These are phyloP conservation scores for Ambastaia sidthimunki DNA, from an alignment of 2,797 vertebrate genomes.

Conservation along the genomic window DNA sequence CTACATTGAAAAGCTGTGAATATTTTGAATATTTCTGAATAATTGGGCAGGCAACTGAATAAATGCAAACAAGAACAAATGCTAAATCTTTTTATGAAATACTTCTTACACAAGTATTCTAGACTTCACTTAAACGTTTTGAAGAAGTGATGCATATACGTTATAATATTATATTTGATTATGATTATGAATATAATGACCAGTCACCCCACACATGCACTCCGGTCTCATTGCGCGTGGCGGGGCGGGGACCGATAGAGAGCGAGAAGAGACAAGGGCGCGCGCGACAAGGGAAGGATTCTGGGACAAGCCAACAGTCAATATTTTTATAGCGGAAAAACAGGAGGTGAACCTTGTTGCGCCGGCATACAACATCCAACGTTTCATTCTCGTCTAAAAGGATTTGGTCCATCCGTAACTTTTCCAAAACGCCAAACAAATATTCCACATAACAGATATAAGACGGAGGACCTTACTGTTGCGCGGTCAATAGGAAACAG, in stretches of 20 bases:
- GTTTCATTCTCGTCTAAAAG: not conserved
- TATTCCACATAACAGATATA: not conserved
- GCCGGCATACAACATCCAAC: not conserved
- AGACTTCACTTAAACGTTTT: not conserved
- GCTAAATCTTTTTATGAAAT: no score
- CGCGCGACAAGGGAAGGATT: not conserved
- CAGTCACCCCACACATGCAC: not conserved
- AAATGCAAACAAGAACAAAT: no score
- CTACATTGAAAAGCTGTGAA: no score
- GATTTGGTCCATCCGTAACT: conserved; percentile 11
- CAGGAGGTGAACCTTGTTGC: not conserved
- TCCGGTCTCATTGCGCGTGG: conserved; percentile 38
- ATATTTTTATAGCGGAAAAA: conserved; percentile 11
- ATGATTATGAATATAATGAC: no score
- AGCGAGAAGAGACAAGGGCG: conserved; percentile 34
- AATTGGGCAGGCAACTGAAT: no score
- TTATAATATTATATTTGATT: no score
- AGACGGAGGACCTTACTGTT: conserved; percentile 5
- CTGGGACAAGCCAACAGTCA: conserved; percentile 18
- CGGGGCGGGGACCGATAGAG: conserved; percentile 41
- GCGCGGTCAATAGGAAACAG: conserved; percentile 12
- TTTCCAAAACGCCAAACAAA: conserved; percentile 15
- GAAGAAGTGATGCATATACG: not conserved
- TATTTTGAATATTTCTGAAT: no score
- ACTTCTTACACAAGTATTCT: no score